Evolutionary conservation across 2,888 invertebrate species (phyloP), one percentile per base, ranked within the genome.

Genomic region (Diogma glabrata): DNA sequence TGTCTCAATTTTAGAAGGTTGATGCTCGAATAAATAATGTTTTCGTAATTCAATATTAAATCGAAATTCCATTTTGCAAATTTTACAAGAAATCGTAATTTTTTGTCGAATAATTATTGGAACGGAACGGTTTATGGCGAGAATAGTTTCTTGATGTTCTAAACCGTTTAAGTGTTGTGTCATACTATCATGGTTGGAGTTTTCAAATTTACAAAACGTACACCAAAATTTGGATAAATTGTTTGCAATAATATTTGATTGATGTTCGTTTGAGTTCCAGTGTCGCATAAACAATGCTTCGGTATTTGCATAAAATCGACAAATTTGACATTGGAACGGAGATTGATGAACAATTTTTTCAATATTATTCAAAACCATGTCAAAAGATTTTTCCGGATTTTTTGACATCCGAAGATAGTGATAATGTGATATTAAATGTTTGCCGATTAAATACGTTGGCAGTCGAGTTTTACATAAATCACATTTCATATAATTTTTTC

Each of bases 351-450:
- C 82, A 55, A 92, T 81, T 53, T 81, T 79, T 55, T 77, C 76
- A 62, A 90, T 88, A 64, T 91, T 83, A 50, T 81, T 79, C 26
- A 90, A 72, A 49, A 91, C 79, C 61, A 87, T 75, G 49, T 75
- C 72, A 54, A 76, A 75, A 8, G 77, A 75, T 9, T 76, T 73
- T 23, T 71, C 70, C 4, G 77, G 75, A 54, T 75, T 71, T 43
- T 73, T 71, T 49, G 79, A 77, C 54, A 82, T 79, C 62, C 84
- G 84, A 54, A 86, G 76, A 60, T 84, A 86, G 67, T 92, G 91
- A 65, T 84, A 88, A 64, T 86, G 86, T 1, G 89, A 89, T 59
- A 91, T 83, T 53, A 93, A 73, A 70, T 89, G 89, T 63, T 89
- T 88, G 33, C 89, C 88, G 72, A 88, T 81, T 56, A 83, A 69